Evolutionary conservation across 2,888 invertebrate genomes (phyloP), one percentile per base, ranked within the genome.

Genomic region (Malthinus flaveolus): DNA sequence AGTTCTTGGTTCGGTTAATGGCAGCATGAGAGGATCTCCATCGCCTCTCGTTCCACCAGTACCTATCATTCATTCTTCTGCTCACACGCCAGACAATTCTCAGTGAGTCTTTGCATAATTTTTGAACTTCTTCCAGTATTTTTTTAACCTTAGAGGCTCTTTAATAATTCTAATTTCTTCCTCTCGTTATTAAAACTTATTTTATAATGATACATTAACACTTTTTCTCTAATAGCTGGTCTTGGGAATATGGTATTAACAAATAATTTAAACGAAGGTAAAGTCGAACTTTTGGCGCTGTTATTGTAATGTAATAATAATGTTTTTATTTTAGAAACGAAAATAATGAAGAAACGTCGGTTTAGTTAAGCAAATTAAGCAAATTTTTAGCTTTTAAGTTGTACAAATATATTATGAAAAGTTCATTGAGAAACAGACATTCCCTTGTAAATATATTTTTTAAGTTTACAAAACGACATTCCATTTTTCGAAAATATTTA

Each of bases 321-420:
- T 34, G 1, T 45, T 57, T 49, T 32, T 46, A 49, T 76, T 76
- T 51, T 71, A 79, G 79, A 76, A 79, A 76, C 75, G 79, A 78
- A 75, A 78, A 72, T 74, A 78, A 79, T 62, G 79, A 78, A 66
- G 79, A 79, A 73, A 79, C 79, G 68, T 77, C 79, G 61, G 79
- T 79, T 62, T 79, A 34, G 53, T 33, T 37, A 46, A 46, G 45
- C 13, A 53, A 36, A 31, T 33, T 37, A 46, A 46, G 45, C 13
- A 53, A 36, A 31, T 45, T 13, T 32, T 34, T 33, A 52, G 32
- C 36, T 37, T 47, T 51, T 42, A 42, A 42, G 11, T 37, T 37
- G 48, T 46, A 48, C 35, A 39, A 46, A 47, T 42, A 23, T 47
- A 15, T 11, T 42, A 23, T 10, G 12, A 23, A 23, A 2, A 2